These are phyloP conservation scores for Eutolmus rufibarbis DNA, from an alignment of 2,888 invertebrate species.

Conservation along the genomic window DNA sequence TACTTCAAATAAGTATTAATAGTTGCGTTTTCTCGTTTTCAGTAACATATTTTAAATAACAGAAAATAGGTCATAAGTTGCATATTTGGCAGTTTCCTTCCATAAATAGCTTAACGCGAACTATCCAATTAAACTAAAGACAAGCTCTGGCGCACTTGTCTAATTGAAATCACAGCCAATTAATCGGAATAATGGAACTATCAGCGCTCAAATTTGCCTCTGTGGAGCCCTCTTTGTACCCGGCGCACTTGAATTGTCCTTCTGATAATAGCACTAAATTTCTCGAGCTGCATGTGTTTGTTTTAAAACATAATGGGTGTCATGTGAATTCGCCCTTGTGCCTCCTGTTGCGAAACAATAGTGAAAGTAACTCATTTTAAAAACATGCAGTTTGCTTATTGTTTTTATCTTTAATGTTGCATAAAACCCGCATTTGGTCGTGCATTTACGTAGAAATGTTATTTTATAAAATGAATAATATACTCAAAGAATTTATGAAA, in stretches of 20 bases:
- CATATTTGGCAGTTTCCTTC: neutral
- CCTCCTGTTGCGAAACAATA: neutral
- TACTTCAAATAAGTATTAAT: too few species aligned
- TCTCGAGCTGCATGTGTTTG: neutral
- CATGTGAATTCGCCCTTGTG: neutral
- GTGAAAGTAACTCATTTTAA: neutral
- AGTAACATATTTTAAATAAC: neutral
- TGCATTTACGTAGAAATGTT: neutral
- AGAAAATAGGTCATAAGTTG: neutral
- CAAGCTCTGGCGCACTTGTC: neutral
- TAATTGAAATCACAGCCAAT: slow-evolving; percentile 27
- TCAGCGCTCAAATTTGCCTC: slow-evolving; percentile 19
- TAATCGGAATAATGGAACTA: slow-evolving; percentile 16
- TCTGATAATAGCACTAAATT: neutral
- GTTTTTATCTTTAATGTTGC: neutral
- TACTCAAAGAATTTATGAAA: too few species aligned
- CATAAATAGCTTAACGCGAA: neutral
- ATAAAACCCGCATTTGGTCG: too few species aligned
- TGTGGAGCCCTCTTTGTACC: neutral
- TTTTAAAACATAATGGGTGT: neutral
- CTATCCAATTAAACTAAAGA: neutral
- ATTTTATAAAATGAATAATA: neutral
- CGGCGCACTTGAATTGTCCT: neutral
- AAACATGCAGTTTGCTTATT: neutral
- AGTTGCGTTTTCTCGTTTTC: neutral